phyloP scores from a whole-genome alignment of 2,113 vertebrate species.

The Ceratotherium simum region DNA sequence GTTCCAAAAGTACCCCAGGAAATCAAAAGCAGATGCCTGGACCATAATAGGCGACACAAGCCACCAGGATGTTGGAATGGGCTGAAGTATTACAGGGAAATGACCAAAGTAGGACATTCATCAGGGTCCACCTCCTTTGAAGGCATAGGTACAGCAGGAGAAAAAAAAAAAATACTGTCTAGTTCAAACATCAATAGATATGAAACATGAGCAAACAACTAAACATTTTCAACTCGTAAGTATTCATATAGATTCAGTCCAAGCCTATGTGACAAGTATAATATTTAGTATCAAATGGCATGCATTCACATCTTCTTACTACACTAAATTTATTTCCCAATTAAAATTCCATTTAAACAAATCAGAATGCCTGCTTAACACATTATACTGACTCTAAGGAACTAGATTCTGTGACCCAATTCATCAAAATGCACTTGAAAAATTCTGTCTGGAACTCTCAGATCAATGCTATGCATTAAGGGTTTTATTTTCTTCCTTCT shows the following conservation, averaged over 20 bases:
- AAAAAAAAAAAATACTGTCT: neutral
- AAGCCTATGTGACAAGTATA: neutral
- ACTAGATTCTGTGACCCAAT: conserved; percentile 12
- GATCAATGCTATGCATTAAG: neutral
- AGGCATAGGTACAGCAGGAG: neutral
- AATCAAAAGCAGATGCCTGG: neutral
- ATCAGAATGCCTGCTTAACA: neutral
- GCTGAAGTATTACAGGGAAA: neutral
- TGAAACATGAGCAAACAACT: neutral
- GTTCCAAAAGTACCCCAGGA: neutral
- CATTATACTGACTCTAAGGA: neutral
- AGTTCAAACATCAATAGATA: neutral
- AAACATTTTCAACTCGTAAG: neutral
- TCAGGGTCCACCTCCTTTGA: neutral
- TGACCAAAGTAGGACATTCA: neutral
- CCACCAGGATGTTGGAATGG: neutral
- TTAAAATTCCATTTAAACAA: conserved; percentile 45
- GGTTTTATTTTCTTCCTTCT: conserved; percentile 59
- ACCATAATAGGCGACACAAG: neutral
- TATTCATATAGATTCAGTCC: neutral
- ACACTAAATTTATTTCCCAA: neutral
- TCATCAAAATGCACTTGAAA: conserved; percentile 52
- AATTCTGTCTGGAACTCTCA: conserved; percentile 34
- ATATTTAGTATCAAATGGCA: neutral
- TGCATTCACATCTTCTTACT: neutral